Evolutionary conservation across 1,140 invertebrate species (phyloP), one percentile per base, ranked within the genome.

Genomic region (Aphelinus certus): DNA sequence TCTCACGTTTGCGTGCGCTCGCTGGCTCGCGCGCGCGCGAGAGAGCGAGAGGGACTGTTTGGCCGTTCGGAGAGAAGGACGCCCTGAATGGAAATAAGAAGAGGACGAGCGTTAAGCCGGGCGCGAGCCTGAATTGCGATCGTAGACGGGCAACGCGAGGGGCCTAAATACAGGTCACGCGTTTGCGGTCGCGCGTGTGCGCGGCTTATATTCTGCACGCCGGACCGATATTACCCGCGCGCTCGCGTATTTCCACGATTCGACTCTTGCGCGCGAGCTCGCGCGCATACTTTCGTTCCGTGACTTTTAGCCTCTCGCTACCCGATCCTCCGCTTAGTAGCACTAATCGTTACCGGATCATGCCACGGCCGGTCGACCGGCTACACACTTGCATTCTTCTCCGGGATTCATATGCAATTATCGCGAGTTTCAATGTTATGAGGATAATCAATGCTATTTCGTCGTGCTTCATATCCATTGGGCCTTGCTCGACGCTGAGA

Each of bases 81-180:
- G 9, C 1, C 49, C 51, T 48, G 9, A 10, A 56, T 48, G 46
- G 63, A 65, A 77, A 63, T 42, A 64, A 75, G 42, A 77, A 62
- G 51, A 73, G 26, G 5, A 46, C 47, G 46, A 57, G 7, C 10
- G 51, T 46, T 9, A 26, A 26, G 26, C 26, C 26, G 26, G 26
- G 26, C 61, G 51, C 51, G 55, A 60, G 74, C 53, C 63, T 26
- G 26, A 26, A 57, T 55, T n/a, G 53, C 65, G 71, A 73, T 61
- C 49, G 55, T 55, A 67, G 53, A 60, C 63, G 63, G 75, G 57
- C 66, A 26, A 53, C 4, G 51, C 51, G 4, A 5, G 7, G 47
- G 66, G 64, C 77, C 80, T 82, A 82, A 82, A 82, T 78, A 81
- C 80, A 81, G 79, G 78, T 80, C 81, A 81, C 80, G 80, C 71